These are phyloP conservation scores for Leiothrix lutea DNA, from an alignment of 2,113 vertebrate species.

Conservation along the genomic window DNA sequence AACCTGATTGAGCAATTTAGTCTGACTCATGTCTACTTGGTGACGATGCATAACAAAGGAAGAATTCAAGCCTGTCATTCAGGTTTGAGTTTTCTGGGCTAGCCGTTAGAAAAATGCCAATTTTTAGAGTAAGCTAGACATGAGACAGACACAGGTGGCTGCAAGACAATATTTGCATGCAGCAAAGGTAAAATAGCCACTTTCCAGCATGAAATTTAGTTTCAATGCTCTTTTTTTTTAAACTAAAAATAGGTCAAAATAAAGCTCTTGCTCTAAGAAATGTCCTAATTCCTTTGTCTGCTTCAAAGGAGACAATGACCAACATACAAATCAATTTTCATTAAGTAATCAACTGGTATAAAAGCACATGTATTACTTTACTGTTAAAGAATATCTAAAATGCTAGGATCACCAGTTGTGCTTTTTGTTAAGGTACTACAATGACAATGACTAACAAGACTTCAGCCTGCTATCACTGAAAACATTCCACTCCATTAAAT, in stretches of 20 bases:
- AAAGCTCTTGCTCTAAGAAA: neutral
- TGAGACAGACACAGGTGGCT: neutral
- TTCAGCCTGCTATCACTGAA: neutral
- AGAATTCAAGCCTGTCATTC: neutral
- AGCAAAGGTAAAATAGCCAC: neutral
- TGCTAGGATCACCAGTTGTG: neutral
- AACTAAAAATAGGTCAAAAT: neutral
- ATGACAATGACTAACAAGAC: neutral
- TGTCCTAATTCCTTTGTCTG: neutral
- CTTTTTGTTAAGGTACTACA: neutral
- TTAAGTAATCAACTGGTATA: neutral
- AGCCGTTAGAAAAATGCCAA: neutral
- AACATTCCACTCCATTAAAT: neutral
- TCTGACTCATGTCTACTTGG: neutral
- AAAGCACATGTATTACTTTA: neutral
- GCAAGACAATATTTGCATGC: neutral
- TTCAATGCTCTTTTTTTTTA: neutral
- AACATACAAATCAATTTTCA: neutral
- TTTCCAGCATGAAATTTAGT: neutral
- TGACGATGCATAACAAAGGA: neutral
- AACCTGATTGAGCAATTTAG: neutral
- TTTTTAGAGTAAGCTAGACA: neutral
- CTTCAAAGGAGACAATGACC: neutral
- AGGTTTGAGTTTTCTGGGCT: neutral
- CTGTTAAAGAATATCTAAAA: neutral